Evolutionary conservation across 2,888 invertebrate species (phyloP).

Genomic region (Himalopsyche tibetana): DNA sequence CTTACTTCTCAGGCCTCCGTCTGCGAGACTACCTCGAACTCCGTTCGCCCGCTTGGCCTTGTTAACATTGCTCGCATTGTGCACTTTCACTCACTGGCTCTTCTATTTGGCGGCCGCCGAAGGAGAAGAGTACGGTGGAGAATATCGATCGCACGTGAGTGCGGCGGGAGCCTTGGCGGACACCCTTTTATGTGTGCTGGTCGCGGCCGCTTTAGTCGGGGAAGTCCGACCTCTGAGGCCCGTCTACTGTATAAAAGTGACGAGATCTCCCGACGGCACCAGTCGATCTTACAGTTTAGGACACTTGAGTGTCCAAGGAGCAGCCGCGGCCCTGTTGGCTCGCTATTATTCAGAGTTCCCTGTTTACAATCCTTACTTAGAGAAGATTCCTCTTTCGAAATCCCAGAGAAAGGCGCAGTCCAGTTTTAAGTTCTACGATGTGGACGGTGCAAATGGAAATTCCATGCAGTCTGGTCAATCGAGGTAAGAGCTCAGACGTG

Average conservation of each 20-base stretch:
- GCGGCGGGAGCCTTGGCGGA: slow-evolving; percentile 96
- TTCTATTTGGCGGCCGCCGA: slow-evolving; percentile 93
- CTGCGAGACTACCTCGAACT: slow-evolving; percentile 93
- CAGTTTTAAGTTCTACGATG: slow-evolving; percentile 98
- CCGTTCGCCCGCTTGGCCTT: slow-evolving; percentile 93
- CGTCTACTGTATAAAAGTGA: slow-evolving; percentile 90
- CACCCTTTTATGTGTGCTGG: slow-evolving; percentile 95
- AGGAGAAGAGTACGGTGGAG: slow-evolving; percentile 86
- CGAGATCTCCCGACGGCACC: slow-evolving; percentile 98
- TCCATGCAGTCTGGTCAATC: slow-evolving; percentile 84
- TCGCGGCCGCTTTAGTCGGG: slow-evolving; percentile 93
- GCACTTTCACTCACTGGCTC: slow-evolving; percentile 98
- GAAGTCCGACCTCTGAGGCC: slow-evolving; percentile 95
- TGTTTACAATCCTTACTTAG: slow-evolving; percentile 97
- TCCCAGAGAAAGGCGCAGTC: slow-evolving; percentile 86
- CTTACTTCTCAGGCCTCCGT: slow-evolving; percentile 89
- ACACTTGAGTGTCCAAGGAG: slow-evolving; percentile 94
- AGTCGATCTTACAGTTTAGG: slow-evolving; percentile 92
- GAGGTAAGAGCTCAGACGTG: slow-evolving; percentile 69
- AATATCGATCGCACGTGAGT: slow-evolving; percentile 92
- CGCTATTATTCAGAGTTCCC: slow-evolving; percentile 97
- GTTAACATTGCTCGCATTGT: slow-evolving; percentile 91
- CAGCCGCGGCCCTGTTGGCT: slow-evolving; percentile 95
- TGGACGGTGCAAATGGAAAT: slow-evolving; percentile 87
- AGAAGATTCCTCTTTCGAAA: slow-evolving; percentile 91